A percentile compares a stretch with the other conserved stretches of the same genome.
These are phyloP conservation scores for Nestor notabilis DNA, from an alignment of 2,113 vertebrate genomes.

Conservation along the genomic window DNA sequence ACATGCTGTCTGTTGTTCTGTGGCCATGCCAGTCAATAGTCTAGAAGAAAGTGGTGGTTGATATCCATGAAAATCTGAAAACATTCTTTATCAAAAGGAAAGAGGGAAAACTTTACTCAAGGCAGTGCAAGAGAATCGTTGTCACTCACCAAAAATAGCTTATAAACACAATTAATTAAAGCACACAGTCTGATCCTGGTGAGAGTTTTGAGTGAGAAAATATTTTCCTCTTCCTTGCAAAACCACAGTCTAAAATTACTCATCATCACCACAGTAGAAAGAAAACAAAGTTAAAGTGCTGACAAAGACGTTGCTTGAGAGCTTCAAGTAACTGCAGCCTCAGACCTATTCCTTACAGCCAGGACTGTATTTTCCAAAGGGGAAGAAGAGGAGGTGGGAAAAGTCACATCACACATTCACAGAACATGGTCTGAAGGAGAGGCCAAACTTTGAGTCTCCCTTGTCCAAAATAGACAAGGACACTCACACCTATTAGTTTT, in stretches of 20 bases:
- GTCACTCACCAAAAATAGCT: not conserved
- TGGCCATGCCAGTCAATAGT: not conserved
- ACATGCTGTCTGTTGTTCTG: not conserved
- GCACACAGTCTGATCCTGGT: not conserved
- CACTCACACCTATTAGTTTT: not conserved
- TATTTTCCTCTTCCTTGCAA: not conserved
- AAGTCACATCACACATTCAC: not conserved
- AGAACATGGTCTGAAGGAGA: not conserved
- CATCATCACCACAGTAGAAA: not conserved
- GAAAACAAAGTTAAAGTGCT: not conserved
- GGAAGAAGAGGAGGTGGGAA: not conserved
- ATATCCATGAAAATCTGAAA: not conserved
- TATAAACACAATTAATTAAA: not conserved
- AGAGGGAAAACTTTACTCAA: not conserved
- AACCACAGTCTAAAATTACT: not conserved
- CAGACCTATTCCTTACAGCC: not conserved
- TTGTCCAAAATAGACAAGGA: not conserved
- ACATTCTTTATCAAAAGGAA: not conserved
- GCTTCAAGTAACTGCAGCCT: not conserved
- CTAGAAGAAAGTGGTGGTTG: not conserved
- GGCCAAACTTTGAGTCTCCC: not conserved
- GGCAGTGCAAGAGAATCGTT: not conserved
- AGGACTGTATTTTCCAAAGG: not conserved
- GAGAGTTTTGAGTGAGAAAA: not conserved
- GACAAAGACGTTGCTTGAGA: not conserved